Evolutionary conservation across 1,140 invertebrate genomes (phyloP).

Genomic region (Drosophila kohkoa): DNA sequence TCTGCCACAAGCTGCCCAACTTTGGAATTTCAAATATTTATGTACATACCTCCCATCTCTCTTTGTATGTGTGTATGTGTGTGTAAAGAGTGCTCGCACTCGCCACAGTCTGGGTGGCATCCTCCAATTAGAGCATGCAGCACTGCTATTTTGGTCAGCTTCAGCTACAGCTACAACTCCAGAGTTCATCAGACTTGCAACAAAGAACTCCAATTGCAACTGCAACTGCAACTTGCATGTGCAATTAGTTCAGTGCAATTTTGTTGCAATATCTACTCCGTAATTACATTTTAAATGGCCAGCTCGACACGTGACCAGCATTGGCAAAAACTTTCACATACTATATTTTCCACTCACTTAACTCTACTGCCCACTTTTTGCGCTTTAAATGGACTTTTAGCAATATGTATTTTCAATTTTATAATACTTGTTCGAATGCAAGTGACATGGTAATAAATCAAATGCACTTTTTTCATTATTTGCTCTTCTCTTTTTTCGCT

Average conservation of each 20-base stretch:
- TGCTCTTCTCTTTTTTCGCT: not conserved
- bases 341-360: not conserved
- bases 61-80: not conserved
- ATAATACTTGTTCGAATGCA: conserved; percentile 1
- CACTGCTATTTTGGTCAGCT: conserved; percentile 16
- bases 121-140: conserved; percentile 3
- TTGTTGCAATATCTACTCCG: not conserved
- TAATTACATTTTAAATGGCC: conserved; percentile 27
- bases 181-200: conserved; percentile 20
- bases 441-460: conserved; percentile 16
- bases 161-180: too few species aligned
- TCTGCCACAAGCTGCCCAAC: conserved; percentile 20
- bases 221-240: conserved; percentile 2
- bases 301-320: conserved; percentile 22
- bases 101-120: conserved; percentile 18
- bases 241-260: conserved; percentile 20
- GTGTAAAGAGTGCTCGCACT: not conserved
- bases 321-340: not conserved
- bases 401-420: conserved; percentile 3
- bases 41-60: not conserved
- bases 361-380: not conserved
- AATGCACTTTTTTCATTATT: not conserved
- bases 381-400: conserved; percentile 1
- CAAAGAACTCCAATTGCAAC: conserved; percentile 1
- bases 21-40: conserved; percentile 36